Base-by-base conservation (phyloP, 2,797 vertebrate genomes). In the Cirrhinus mrigala region DNA sequence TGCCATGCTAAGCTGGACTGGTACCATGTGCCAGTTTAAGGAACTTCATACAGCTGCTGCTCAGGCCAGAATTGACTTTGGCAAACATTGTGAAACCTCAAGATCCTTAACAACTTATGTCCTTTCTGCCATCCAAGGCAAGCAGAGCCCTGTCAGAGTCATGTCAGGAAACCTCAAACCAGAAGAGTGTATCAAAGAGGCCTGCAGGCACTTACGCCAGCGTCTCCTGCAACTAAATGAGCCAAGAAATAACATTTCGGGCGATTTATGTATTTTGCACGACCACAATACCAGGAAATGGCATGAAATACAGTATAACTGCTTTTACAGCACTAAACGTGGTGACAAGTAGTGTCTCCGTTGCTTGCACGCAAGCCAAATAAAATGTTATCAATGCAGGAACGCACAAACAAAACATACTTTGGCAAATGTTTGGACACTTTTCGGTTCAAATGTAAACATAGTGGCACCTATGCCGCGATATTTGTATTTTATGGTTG, bases 111-210 rank as follows among this genome's bases (percentile, higher is more conserved):
- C 78, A 81, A 88, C 88, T 87, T 79, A 81, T 71, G 87, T 84
- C 85, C 87, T 87, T 66, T 81, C 56, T 84, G 87, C 84, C 87
- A 87, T 91, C 88, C 89, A 89, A 90, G 87, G 89, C 89, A 86
- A 90, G 58, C 88, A 88, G 40, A 77, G 73, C 71, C 74, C 79
- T 84, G 84, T 70, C 83, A 86, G 50, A 83, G 60, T 87, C 80
- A 71, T 81, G 83, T 81, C 73, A 86, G 70, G 82, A 85, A 88
- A 89, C 87, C 84, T 85, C 64, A 78, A 88, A 85, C 80, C 73
- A 58, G 54, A 73, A 46, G 27, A 86, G 79, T 88, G 58, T 29
- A 83, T 83, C 82, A 66, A 64, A 73, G 60, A 44, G 22, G 46
- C 81, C 85, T 70, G 56, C 29, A 73, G 71, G 52, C 78, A 85